These are phyloP conservation scores for Chaetodon auriga DNA, from an alignment of 2,113 vertebrate species.

Conservation along the genomic window DNA sequence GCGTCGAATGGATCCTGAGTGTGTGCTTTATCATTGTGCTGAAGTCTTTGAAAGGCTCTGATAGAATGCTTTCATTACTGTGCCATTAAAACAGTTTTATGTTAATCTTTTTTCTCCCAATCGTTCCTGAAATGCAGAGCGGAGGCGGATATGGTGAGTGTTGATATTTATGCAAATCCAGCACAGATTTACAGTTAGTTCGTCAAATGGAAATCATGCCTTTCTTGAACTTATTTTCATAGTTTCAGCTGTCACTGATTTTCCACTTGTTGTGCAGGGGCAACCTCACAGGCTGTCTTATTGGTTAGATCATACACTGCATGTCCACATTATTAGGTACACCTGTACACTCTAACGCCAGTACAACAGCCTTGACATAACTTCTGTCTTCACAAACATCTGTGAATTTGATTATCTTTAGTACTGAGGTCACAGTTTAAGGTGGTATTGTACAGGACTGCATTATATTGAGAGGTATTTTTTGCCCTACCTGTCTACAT, in stretches of 20 bases:
- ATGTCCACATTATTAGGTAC: neutral
- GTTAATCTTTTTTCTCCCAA: constrained; percentile 4
- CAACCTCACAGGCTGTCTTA: neutral
- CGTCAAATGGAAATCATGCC: neutral
- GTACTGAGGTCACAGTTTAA: no score
- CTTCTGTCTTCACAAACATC: no score
- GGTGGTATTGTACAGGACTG: no score
- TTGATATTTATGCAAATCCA: constrained; percentile 37
- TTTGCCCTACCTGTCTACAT: no score
- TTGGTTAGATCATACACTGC: neutral
- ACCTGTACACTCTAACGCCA: neutral
- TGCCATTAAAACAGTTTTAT: constrained; percentile 32
- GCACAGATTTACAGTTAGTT: constrained; percentile 14
- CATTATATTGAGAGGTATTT: no score
- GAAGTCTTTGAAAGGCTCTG: neutral
- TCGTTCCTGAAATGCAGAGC: constrained; percentile 83
- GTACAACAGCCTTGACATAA: neutral
- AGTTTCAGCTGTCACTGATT: neutral
- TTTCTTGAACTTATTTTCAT: neutral
- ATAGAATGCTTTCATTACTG: neutral
- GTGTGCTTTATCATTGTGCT: neutral
- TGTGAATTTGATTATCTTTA: no score
- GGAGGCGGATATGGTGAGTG: constrained; percentile 97
- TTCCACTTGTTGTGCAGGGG: neutral
- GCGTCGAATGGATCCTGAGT: neutral